Evolutionary conservation across 2,797 vertebrate genomes (phyloP).

Genomic region (Gadopsis marmoratus): DNA sequence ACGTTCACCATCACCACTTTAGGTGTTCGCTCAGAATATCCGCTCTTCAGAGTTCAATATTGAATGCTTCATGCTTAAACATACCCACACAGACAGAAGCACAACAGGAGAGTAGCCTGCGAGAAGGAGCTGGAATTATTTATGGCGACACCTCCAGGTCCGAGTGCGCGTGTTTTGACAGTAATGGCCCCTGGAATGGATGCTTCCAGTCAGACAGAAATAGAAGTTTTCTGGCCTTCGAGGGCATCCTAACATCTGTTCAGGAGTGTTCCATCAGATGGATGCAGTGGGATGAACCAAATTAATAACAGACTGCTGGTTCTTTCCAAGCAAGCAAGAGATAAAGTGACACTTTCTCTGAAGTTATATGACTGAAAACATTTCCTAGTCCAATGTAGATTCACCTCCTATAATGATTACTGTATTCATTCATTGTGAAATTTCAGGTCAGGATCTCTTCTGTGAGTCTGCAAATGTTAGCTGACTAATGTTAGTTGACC

Average conservation of each 20-base stretch:
- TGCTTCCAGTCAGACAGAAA: constrained; percentile 61
- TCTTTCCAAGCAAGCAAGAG: constrained; percentile 1
- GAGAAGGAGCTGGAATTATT: constrained; percentile 74
- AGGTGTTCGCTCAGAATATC: constrained; percentile 68
- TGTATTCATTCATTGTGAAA: background rate
- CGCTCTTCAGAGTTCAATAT: constrained; percentile 72
- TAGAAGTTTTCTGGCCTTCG: constrained; percentile 55
- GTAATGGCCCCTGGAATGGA: constrained; percentile 71
- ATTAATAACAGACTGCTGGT: constrained; percentile 23
- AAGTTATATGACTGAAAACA: constrained; percentile 10
- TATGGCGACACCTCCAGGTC: constrained; percentile 71
- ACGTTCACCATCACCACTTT: constrained; percentile 61
- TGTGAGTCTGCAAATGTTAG: constrained; percentile 47
- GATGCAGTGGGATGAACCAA: constrained; percentile 17
- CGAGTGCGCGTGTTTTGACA: constrained; percentile 61
- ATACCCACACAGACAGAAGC: constrained; percentile 67
- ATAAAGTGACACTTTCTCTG: constrained; percentile 15
- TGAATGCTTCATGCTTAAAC: constrained; percentile 75
- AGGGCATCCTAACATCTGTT: constrained; percentile 29
- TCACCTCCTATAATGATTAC: background rate
- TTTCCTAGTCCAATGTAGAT: background rate
- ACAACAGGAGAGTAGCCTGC: constrained; percentile 69
- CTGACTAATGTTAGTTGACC: constrained; percentile 19
- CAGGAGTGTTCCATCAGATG: constrained; percentile 39
- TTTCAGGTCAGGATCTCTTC: constrained; percentile 19